Conservation (phyloP, 2,113 vertebrate genomes). For the Actenoides lindsayi region DNA sequence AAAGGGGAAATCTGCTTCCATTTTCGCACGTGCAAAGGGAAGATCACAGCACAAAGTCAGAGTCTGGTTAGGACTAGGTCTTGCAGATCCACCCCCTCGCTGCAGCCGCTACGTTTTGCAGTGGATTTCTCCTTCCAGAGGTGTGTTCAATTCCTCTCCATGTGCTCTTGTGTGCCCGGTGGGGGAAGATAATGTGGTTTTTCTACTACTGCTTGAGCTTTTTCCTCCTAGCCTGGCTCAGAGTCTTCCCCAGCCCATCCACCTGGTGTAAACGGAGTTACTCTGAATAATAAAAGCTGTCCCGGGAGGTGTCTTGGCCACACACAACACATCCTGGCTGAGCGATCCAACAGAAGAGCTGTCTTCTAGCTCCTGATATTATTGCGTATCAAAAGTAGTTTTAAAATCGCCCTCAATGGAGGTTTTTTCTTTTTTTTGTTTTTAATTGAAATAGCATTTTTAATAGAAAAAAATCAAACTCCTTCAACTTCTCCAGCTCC, state of each 20-base stretch:
- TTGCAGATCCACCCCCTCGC: not conserved
- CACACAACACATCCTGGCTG: not conserved
- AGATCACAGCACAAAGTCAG: not conserved
- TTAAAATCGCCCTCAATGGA: not conserved
- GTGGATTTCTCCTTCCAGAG: not conserved
- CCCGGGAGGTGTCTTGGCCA: not conserved
- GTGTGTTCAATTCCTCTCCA: not conserved
- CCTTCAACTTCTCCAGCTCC: not conserved
- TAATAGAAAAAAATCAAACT: not conserved
- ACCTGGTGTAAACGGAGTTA: accelerated
- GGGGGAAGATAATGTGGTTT: not conserved
- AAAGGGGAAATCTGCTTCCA: not conserved
- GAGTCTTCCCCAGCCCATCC: not conserved
- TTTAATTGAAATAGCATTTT: not conserved
- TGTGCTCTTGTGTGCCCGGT: not conserved
- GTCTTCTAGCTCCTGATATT: not conserved
- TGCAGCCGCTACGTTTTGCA: not conserved
- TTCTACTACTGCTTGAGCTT: not conserved
- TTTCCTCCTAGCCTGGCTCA: not conserved
- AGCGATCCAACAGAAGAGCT: accelerated
- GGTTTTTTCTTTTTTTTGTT: not conserved
- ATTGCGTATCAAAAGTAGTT: not conserved
- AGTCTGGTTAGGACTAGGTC: not conserved
- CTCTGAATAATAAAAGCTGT: not conserved
- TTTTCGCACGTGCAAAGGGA: not conserved